A percentile compares a stretch with the other conserved stretches of the same genome.
Conservation (phyloP, 2,888 invertebrate species). For the Mycalesis mineus region DNA sequence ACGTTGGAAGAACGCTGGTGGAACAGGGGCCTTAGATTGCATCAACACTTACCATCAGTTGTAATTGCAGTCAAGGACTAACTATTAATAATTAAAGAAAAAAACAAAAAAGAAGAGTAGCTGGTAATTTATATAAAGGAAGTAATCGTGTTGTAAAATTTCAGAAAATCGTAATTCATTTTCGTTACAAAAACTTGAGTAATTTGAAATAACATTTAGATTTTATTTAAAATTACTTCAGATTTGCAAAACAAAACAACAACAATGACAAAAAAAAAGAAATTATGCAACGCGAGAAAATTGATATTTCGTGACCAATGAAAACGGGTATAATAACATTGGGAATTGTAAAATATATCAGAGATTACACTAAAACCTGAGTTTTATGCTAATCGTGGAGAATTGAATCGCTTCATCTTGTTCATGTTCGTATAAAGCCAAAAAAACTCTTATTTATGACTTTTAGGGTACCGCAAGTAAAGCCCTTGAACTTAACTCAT, state of each 20-base stretch:
- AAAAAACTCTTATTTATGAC: background rate
- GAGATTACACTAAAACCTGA: slow-evolving; percentile 21
- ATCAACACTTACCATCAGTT: no score
- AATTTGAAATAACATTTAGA: no score
- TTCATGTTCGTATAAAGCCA: slow-evolving; percentile 5
- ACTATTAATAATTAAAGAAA: no score
- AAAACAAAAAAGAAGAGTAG: no score
- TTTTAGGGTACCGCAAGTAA: background rate
- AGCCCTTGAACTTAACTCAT: background rate
- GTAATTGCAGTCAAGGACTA: no score
- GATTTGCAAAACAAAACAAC: background rate
- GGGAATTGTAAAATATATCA: slow-evolving; percentile 20
- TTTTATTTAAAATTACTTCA: background rate
- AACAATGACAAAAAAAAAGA: slow-evolving; percentile 1
- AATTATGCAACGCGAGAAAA: background rate
- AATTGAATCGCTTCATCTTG: slow-evolving; percentile 27
- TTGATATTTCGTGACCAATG: slow-evolving; percentile 10
- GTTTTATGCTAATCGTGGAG: slow-evolving; percentile 29
- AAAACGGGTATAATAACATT: background rate
- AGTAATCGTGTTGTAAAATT: background rate
- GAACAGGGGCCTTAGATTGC: no score
- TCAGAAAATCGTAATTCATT: background rate
- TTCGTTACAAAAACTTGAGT: no score
- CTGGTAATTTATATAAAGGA: no score
- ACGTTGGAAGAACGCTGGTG: no score